A percentile compares a stretch with the other conserved stretches of the same genome.
phyloP scores from a whole-genome alignment of 2,888 invertebrate species.

The Bombyx huttoni region DNA sequence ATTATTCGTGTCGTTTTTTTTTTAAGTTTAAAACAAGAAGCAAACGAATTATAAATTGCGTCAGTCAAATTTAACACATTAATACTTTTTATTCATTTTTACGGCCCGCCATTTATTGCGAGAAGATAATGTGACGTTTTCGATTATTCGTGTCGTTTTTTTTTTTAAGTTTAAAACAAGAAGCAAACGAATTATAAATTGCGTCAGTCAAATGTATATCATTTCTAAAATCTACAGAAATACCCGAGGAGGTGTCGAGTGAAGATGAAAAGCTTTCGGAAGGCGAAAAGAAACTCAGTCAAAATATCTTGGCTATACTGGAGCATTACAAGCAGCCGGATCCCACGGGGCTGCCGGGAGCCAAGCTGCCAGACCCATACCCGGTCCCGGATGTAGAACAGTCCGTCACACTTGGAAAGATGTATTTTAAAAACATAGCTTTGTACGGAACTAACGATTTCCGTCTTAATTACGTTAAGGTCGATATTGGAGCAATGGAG shows the following conservation, averaged over 20 bases:
- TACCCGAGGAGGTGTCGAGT: conserved; percentile 15
- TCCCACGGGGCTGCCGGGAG: conserved; percentile 85
- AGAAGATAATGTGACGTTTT: too few relatives aligned
- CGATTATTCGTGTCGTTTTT: too few relatives aligned
- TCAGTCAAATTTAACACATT: too few relatives aligned
- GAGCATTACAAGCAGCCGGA: conserved; percentile 87
- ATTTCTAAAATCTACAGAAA: conserved; percentile 12
- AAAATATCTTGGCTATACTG: conserved; percentile 78
- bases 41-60: too few relatives aligned
- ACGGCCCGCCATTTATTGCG: too few relatives aligned
- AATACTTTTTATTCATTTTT: too few relatives aligned
- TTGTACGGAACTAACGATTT: conserved; percentile 86
- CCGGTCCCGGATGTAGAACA: conserved; percentile 82
- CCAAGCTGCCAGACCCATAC: conserved; percentile 85
- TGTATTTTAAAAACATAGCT: conserved; percentile 79
- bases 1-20: too few relatives aligned
- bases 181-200: too few relatives aligned
- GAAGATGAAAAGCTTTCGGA: conserved; percentile 22
- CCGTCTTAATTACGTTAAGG: conserved; percentile 78
- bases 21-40: too few relatives aligned
- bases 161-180: too few relatives aligned
- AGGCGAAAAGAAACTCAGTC: conserved; percentile 79
- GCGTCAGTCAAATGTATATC: too few relatives aligned
- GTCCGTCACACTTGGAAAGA: conserved; percentile 77
- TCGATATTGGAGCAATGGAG: conserved; percentile 83